Conservation (phyloP, 2,888 invertebrate genomes). For the Tiliacea citrago region DNA sequence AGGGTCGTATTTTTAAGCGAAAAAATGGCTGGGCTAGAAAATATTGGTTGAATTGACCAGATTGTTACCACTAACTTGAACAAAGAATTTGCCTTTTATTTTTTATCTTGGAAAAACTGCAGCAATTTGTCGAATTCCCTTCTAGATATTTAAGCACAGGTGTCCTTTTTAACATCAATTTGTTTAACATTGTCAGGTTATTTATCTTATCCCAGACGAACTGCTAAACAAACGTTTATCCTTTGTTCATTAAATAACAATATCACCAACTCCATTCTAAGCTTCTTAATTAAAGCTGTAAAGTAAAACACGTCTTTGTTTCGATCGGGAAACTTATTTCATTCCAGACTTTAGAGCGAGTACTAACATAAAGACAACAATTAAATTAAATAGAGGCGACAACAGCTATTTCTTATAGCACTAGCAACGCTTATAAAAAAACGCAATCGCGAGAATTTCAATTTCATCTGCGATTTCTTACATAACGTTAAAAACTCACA, state of each 20-base stretch:
- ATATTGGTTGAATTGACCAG: background rate
- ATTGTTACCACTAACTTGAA: slow-evolving; percentile 5
- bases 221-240: slow-evolving; percentile 39
- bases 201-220: slow-evolving; percentile 34
- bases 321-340: slow-evolving; percentile 53
- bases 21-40: slow-evolving; percentile 9
- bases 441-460: slow-evolving; percentile 47
- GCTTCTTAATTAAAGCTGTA: slow-evolving; percentile 57
- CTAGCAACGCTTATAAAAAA: slow-evolving; percentile 35
- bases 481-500: slow-evolving; percentile 53
- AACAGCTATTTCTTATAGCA: slow-evolving; percentile 13
- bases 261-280: slow-evolving; percentile 36
- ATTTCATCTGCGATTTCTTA: slow-evolving; percentile 49
- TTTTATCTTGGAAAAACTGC: slow-evolving; percentile 20
- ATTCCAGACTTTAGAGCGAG: slow-evolving; percentile 42
- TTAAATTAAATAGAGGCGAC: slow-evolving; percentile 42
- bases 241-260: slow-evolving; percentile 54
- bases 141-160: slow-evolving; percentile 32
- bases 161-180: slow-evolving; percentile 38
- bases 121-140: slow-evolving; percentile 31
- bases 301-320: slow-evolving; percentile 57
- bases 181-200: slow-evolving; percentile 34
- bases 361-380: slow-evolving; percentile 48
- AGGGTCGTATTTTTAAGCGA: slow-evolving; percentile 37
- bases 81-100: slow-evolving; percentile 20